phyloP scores from a whole-genome alignment of 2,113 vertebrate genomes.

The Xenus cinereus region DNA sequence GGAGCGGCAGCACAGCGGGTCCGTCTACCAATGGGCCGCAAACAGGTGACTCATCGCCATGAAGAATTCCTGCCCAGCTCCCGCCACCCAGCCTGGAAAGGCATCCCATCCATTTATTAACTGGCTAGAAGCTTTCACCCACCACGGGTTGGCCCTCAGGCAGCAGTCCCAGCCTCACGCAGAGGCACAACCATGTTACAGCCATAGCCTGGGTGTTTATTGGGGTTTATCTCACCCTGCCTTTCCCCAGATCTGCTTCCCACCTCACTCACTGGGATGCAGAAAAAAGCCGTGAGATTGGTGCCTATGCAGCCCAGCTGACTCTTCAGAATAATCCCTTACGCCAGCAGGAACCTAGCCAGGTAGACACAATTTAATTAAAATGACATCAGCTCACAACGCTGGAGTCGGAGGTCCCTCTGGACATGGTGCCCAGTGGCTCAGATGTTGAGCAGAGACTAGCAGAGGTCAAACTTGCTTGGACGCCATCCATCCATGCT shows the following conservation, averaged over 20 bases:
- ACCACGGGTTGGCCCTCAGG: not conserved
- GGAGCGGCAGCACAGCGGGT: not conserved
- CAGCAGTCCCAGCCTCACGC: not conserved
- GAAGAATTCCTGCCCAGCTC: not conserved
- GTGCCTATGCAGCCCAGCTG: not conserved
- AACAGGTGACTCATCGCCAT: not conserved
- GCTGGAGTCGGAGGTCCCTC: not conserved
- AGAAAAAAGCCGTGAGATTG: not conserved
- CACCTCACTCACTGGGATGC: not conserved
- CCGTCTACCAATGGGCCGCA: not conserved
- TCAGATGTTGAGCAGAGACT: not conserved
- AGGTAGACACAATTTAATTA: slow-evolving; percentile 53
- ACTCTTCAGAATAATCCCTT: slow-evolving; percentile 21
- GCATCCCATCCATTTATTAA: not conserved
- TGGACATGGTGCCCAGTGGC: not conserved
- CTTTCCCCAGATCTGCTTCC: not conserved
- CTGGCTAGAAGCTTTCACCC: not conserved
- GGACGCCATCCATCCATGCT: not conserved
- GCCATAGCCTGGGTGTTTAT: not conserved
- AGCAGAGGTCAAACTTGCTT: not conserved
- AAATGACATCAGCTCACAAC: not conserved
- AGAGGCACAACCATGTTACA: not conserved
- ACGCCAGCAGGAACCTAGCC: slow-evolving; percentile 3
- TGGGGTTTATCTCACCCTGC: not conserved
- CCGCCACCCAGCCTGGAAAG: rapidly evolving